phyloP scores from a whole-genome alignment of 2,888 invertebrate species.

The Watsonalla cultraria region DNA sequence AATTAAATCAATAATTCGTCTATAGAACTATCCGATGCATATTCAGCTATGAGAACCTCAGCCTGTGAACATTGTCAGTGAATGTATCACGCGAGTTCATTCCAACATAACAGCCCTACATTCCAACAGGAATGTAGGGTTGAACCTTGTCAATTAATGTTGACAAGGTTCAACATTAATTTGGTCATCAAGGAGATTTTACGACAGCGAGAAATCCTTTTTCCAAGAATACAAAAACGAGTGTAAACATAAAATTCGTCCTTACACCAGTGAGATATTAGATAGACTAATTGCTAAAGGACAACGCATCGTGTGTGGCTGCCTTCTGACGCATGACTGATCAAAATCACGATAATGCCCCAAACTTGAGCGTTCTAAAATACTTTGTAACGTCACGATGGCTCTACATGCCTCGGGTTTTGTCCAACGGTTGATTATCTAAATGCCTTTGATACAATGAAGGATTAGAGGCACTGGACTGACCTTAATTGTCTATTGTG shows the following conservation, averaged over 20 bases:
- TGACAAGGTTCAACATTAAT: conserved; percentile 1
- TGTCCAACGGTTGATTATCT: conserved; percentile 60
- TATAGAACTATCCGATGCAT: too few species aligned
- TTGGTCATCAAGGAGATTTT: conserved; percentile 9
- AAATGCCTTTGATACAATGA: conserved; percentile 56
- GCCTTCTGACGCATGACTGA: conserved; percentile 58
- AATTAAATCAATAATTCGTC: too few species aligned
- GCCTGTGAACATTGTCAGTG: neutral
- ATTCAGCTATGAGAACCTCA: too few species aligned
- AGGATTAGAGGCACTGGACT: conserved; percentile 45
- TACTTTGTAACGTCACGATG: conserved; percentile 66
- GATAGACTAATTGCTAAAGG: conserved; percentile 61
- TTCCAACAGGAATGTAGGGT: neutral
- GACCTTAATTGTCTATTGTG: conserved; percentile 55
- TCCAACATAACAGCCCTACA: neutral
- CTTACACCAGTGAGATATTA: conserved; percentile 37
- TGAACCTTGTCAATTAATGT: too few species aligned
- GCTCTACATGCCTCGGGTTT: conserved; percentile 48
- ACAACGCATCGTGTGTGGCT: conserved; percentile 69
- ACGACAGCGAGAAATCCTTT: conserved; percentile 18
- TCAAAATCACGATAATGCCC: conserved; percentile 65
- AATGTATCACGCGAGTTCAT: neutral
- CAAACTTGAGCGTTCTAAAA: conserved; percentile 61
- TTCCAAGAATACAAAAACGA: conserved; percentile 18
- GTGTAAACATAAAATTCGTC: conserved; percentile 24